Percentiles rank a stretch among this genome's conserved stretches.
These are phyloP conservation scores for Mastomys natalensis DNA, from an alignment of 2,113 vertebrate genomes.

Conservation along the genomic window DNA sequence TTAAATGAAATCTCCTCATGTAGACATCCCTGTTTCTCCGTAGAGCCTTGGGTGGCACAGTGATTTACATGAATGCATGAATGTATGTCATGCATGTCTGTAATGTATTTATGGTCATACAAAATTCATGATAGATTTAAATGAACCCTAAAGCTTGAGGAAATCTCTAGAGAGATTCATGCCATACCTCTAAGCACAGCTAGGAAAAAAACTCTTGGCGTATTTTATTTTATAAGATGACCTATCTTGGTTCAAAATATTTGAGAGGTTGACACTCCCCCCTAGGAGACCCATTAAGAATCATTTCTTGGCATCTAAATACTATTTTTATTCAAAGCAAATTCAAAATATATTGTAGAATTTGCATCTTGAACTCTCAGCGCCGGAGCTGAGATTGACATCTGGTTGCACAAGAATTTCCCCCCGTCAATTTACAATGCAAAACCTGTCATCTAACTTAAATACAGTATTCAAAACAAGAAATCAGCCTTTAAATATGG, in stretches of 20 bases:
- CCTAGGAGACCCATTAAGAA: constrained; percentile 48
- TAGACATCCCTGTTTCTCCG: background rate
- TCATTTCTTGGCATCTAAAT: constrained; percentile 17
- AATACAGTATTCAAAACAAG: constrained; percentile 71
- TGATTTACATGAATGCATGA: background rate
- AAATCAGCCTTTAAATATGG: constrained; percentile 34
- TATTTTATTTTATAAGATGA: constrained; percentile 21
- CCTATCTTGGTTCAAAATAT: constrained; percentile 21
- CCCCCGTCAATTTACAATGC: constrained; percentile 67
- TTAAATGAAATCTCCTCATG: background rate
- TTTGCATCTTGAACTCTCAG: constrained; percentile 62
- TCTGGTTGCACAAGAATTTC: constrained; percentile 58
- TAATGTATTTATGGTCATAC: background rate
- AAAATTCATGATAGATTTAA: constrained; percentile 25
- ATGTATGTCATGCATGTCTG: background rate
- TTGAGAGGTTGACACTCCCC: background rate
- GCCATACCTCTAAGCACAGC: background rate
- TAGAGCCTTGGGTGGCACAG: background rate
- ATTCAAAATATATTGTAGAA: constrained; percentile 53
- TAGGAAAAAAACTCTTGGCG: background rate
- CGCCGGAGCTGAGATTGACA: constrained; percentile 63
- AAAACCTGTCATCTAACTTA: constrained; percentile 69
- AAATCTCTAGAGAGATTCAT: background rate
- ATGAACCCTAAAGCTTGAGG: background rate
- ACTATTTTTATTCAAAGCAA: constrained; percentile 50